Evolutionary conservation across 2,797 vertebrate species (phyloP).

Genomic region (Acanthornis magna): DNA sequence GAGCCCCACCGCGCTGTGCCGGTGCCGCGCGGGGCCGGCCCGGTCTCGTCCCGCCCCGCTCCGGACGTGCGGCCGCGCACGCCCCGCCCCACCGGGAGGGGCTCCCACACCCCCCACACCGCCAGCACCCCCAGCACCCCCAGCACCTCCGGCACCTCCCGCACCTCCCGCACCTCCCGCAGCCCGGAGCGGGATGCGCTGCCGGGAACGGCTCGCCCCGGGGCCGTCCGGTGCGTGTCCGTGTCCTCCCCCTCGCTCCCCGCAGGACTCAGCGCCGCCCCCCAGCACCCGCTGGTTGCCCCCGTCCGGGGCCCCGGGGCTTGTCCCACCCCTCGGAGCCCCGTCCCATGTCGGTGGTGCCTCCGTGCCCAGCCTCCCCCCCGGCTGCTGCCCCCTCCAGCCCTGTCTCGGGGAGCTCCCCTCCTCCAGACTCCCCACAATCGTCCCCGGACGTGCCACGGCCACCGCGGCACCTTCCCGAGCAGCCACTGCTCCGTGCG

Average conservation of each 20-base stretch:
- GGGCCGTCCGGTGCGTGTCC: not conserved
- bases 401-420: not conserved
- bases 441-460: not conserved
- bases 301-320: not conserved
- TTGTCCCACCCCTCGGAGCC: not conserved
- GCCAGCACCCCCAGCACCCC: not conserved
- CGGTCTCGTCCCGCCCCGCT: not conserved
- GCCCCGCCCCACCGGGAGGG: not conserved
- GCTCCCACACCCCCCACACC: not conserved
- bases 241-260: not conserved
- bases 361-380: not conserved
- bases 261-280: not conserved
- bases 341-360: not conserved
- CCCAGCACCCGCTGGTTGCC: not conserved
- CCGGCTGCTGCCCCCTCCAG: not conserved
- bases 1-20: not conserved
- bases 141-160: not conserved
- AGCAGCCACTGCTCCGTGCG: not conserved
- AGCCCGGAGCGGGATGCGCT: not conserved
- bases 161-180: not conserved
- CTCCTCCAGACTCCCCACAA: not conserved
- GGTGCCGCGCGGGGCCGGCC: not conserved
- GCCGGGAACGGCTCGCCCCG: not conserved
- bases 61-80: not conserved
- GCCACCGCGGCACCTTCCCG: not conserved